Base-by-base conservation (phyloP, 1,140 invertebrate species). In the Notospermus geniculatus region DNA sequence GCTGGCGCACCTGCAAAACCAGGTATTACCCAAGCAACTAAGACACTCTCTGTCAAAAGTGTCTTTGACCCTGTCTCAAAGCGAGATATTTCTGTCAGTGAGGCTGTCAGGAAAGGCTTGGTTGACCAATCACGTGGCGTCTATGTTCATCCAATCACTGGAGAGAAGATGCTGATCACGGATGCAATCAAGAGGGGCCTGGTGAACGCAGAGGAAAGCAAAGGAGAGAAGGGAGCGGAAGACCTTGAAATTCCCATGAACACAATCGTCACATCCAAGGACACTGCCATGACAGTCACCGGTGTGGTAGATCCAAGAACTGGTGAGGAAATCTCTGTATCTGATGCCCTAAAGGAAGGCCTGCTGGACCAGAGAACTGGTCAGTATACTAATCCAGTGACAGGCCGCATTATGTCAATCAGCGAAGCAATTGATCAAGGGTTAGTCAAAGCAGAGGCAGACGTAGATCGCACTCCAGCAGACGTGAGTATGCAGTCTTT, bases 41-140 rank as follows among this genome's bases (percentile, higher is more conserved):
- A 74, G 57, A 78, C 75, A 23, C 79, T 74, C 56, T 77, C 75
- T 23, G 62, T 80, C 23, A 77, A 87, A 29, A 84, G 85, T 55
- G 91, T 94, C 1, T 79, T 88, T 17, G 93, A 97, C 83, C 76
- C 79, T 27, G 50, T 72, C 2, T 75, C 73, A 32, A 62, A 66
- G 27, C 67, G 69, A 64, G 78, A 77, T 56, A 65, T 95, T 67
- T 87, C 89, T 67, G 83, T 97, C 28, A 87, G 88, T 9, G 91
- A 94, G 55, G 92, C 92, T 11, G 84, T 93, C 19, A 84, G 86
- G 59, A 84, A 86, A 70, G 92, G 92, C 62, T 85, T 93, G 36
- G 89, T 96, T 62, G 89, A 95, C 82, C 89, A 92, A 77, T 87
- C 85, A 41, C 74, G 73, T 55, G 88, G 91, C 69, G 87, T 89